These are phyloP conservation scores for Dichetophora obliterata DNA, from an alignment of 2,888 invertebrate species.

Conservation along the genomic window DNA sequence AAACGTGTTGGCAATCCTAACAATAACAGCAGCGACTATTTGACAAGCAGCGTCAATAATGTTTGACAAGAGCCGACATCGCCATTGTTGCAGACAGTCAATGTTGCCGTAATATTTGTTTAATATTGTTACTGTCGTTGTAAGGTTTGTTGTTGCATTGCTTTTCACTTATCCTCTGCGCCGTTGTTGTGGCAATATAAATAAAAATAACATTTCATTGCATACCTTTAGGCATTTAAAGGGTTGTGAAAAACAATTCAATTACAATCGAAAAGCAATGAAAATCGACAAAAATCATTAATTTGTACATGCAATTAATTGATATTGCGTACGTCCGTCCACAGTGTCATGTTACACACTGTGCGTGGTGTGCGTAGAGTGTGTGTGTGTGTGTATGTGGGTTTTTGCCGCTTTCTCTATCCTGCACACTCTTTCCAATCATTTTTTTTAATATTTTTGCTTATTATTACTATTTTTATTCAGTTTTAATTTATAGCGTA, in stretches of 20 bases:
- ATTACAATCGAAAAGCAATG: conserved; percentile 37
- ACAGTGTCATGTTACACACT: too few relatives aligned
- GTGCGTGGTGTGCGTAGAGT: too few relatives aligned
- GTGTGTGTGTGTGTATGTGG: too few relatives aligned
- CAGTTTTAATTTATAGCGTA: neutral
- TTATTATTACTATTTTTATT: too few relatives aligned
- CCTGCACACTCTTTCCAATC: too few relatives aligned
- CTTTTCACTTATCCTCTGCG: neutral
- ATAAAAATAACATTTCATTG: conserved; percentile 20
- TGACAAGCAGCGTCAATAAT: too few relatives aligned
- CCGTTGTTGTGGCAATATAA: neutral
- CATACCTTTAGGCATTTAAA: conserved; percentile 34
- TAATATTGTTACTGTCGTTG: neutral
- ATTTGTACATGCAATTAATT: conserved; percentile 25
- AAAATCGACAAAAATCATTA: conserved; percentile 29
- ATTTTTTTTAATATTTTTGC: too few relatives aligned
- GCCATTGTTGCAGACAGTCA: too few relatives aligned
- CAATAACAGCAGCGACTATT: too few relatives aligned
- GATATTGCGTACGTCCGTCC: neutral
- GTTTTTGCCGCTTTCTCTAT: too few relatives aligned
- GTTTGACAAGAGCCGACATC: too few relatives aligned
- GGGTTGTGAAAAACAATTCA: conserved; percentile 27
- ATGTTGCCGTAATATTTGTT: too few relatives aligned
- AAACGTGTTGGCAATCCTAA: neutral
- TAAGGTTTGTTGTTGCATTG: neutral